Base-by-base conservation (phyloP, 2,797 vertebrate genomes). In the Oryzias dopingdopingensis region DNA sequence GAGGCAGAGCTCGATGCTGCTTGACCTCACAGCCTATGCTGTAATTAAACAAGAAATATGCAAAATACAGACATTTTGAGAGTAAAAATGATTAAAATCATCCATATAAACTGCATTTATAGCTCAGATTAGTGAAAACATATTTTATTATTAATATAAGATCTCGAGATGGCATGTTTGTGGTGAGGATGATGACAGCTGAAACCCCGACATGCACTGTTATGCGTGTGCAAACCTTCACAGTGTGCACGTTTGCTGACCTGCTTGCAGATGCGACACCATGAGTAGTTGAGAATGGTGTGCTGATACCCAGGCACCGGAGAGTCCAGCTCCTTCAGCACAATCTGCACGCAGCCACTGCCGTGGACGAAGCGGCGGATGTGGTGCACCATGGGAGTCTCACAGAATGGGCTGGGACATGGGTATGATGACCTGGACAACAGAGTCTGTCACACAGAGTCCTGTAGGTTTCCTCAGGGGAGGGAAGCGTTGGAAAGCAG, bases 311-410 rank as follows among this genome's bases (percentile, higher is more conserved):
- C 97, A 14, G 97, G 97, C 14, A 99, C 97, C 0, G 97, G 97
- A 0, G 97, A 98, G 83, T 99, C 96, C 80, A 99, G 85, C 85
- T 99, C 97, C 86, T 99, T 99, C 42, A 99, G 61, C 22, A 99
- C 94, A 16, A 99, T 99, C 89, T 99, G 97, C 70, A 98, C 96
- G 14, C 96, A 99, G 63, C 96, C 97, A 37, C 91, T 95, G 64
- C 96, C 96, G 1, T 99, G 97, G 56, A 99, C 97, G 55, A 99
- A 99, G 41, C 96, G 95, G 1, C 97, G 94, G 53, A 98, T 84
- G 74, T 99, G 97, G 62, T 99, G 96, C 54, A 98, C 97, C 97
- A 99, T 99, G 17, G 96, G 96, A 32, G 97, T 99, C 62, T 98
- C 97, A 48, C 97, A 99, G 86, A 94, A 97, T 90, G 96, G 94